phyloP scores from a whole-genome alignment of 2,113 vertebrate genomes.

The Antigone vipio region DNA sequence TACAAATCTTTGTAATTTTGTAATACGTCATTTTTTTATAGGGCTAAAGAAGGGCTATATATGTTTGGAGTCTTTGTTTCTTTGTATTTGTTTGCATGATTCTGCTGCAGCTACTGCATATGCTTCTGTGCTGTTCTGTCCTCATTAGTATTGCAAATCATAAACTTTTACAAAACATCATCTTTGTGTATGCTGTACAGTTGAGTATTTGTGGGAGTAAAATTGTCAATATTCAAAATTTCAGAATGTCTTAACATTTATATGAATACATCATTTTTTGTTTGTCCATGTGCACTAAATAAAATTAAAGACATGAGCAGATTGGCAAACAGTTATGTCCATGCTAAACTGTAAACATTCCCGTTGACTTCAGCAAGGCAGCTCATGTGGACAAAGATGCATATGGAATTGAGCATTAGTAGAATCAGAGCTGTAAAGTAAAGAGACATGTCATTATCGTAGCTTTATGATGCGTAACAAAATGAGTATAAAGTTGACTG shows the following conservation, averaged over 20 bases:
- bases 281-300: not conserved
- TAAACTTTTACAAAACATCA: not conserved
- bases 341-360: not conserved
- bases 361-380: not conserved
- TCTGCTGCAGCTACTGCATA: not conserved
- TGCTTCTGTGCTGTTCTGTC: not conserved
- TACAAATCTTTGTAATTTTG: not conserved
- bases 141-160: not conserved
- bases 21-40: not conserved
- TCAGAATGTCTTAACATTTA: not conserved
- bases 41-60: not conserved
- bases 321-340: not conserved
- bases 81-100: not conserved
- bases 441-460: not conserved
- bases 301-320: not conserved
- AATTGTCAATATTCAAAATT: not conserved
- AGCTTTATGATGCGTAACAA: not conserved
- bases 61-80: not conserved
- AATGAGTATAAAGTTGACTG: not conserved
- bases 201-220: not conserved
- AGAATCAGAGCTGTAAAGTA: not conserved
- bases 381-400: not conserved
- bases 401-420: not conserved
- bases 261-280: not conserved
- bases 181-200: not conserved